Evolutionary conservation across 2,888 invertebrate genomes (phyloP).

Genomic region (Drosophila neoperkinsi): DNA sequence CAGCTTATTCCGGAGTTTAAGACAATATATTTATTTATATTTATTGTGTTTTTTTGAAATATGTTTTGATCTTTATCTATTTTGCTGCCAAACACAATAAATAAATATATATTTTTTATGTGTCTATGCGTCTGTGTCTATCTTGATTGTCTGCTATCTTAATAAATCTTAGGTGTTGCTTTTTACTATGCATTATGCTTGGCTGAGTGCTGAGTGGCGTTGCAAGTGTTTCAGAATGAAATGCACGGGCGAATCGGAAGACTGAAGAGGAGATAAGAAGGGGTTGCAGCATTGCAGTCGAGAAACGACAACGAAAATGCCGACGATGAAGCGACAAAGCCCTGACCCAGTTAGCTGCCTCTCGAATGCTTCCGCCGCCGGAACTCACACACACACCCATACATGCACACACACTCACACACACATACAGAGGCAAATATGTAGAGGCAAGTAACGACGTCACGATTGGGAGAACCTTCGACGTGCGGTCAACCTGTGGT

Average conservation of each 20-base stretch:
- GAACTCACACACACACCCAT: constrained; percentile 21
- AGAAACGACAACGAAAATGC: constrained; percentile 58
- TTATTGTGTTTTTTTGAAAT: not conserved
- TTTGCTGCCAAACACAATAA: not conserved
- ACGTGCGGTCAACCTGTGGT: constrained; percentile 41
- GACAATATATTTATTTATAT: not conserved
- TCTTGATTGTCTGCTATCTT: not conserved
- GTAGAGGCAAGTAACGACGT: constrained; percentile 46
- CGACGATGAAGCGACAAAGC: constrained; percentile 56
- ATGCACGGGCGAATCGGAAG: not conserved
- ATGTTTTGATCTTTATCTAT: not conserved
- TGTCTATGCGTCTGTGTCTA: not conserved
- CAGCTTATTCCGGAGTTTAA: not conserved
- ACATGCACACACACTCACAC: constrained; percentile 5
- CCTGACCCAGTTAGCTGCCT: constrained; percentile 73
- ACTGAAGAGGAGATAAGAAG: not conserved
- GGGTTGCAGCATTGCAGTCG: constrained; percentile 27
- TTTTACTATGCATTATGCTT: not conserved
- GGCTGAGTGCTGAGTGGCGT: constrained; percentile 22
- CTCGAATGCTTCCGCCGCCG: constrained; percentile 27
- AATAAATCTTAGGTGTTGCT: not conserved
- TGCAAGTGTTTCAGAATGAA: constrained; percentile 28
- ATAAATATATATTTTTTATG: not conserved
- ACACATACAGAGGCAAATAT: constrained; percentile 1
- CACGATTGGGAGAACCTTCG: constrained; percentile 50